These are phyloP conservation scores for Drosophila aldrichi DNA, from an alignment of 2,888 invertebrate genomes.

Conservation along the genomic window DNA sequence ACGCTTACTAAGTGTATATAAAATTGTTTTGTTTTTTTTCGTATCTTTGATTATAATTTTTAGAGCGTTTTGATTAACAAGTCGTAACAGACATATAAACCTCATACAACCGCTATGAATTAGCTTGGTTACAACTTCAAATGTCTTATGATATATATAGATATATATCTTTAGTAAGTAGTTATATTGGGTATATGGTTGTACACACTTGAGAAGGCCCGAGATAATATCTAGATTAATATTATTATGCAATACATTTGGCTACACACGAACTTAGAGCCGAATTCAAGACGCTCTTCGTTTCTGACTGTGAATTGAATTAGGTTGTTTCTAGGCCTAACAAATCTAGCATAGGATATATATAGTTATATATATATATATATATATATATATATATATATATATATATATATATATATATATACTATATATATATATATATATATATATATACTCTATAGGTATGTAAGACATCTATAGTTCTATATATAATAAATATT, in stretches of 20 bases:
- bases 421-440: constrained; percentile 41
- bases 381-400: constrained; percentile 34
- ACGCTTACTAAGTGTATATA: constrained; percentile 22
- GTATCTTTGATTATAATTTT: constrained; percentile 32
- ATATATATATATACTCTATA: constrained; percentile 36
- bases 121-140: constrained; percentile 27
- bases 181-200: constrained; percentile 56
- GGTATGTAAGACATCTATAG: constrained; percentile 11
- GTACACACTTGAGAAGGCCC: constrained; percentile 71
- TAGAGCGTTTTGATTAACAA: constrained; percentile 26
- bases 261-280: constrained; percentile 71
- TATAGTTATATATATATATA: constrained; percentile 35
- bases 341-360: constrained; percentile 36
- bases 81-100: constrained; percentile 11
- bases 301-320: constrained; percentile 64
- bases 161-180: constrained; percentile 31
- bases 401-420: constrained; percentile 35
- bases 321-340: constrained; percentile 27
- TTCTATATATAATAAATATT: constrained; percentile 44
- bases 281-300: constrained; percentile 17
- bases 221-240: constrained; percentile 47
- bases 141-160: constrained; percentile 25
- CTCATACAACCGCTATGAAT: neutral
- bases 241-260: constrained; percentile 70
- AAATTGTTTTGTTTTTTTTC: constrained; percentile 4